These are phyloP conservation scores for Fratercula arctica DNA, from an alignment of 2,797 vertebrate species.

Conservation along the genomic window DNA sequence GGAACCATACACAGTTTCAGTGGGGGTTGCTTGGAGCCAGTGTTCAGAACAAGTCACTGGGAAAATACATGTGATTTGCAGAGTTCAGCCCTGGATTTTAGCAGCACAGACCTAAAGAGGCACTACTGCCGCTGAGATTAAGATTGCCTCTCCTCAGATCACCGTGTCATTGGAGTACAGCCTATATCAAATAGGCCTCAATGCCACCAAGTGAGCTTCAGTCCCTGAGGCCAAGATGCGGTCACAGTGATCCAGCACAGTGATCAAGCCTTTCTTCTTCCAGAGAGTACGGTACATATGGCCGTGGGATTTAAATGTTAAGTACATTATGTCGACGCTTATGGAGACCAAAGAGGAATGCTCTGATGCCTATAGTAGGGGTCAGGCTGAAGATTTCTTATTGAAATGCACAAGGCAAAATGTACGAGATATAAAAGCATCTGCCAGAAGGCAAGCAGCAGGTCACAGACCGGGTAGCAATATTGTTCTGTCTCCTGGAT, in stretches of 20 bases:
- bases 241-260: not conserved
- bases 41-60: not conserved
- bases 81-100: not conserved
- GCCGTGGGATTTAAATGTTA: not conserved
- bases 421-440: not conserved
- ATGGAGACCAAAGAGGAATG: not conserved
- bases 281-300: not conserved
- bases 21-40: not conserved
- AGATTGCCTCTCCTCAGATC: not conserved
- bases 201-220: not conserved
- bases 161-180: not conserved
- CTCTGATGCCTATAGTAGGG: not conserved
- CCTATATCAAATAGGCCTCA: not conserved
- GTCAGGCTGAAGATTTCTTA: not conserved
- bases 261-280: not conserved
- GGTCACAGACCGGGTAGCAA: not conserved
- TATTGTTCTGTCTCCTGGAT: not conserved
- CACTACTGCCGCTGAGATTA: not conserved
- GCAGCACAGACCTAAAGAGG: not conserved
- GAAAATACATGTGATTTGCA: not conserved
- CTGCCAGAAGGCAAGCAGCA: conserved; percentile 1
- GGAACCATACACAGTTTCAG: not conserved
- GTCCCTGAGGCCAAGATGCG: not conserved
- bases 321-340: not conserved
- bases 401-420: not conserved